Conservation (phyloP, 2,888 invertebrate species). For the Rhagophthalmus giganteus region DNA sequence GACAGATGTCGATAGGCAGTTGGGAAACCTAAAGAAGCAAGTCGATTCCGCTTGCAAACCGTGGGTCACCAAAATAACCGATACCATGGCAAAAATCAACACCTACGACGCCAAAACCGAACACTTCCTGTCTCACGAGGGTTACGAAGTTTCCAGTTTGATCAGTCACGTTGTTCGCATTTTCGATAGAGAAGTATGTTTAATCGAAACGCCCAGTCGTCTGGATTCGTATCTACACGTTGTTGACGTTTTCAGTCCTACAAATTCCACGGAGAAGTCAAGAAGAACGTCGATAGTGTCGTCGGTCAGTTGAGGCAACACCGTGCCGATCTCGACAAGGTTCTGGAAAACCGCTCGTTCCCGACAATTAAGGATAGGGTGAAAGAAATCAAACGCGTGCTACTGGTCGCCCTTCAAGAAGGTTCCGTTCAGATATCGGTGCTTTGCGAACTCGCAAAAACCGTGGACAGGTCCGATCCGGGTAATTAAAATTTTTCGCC, state of each 20-base stretch:
- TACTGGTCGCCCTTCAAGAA: not conserved
- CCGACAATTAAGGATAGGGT: not conserved
- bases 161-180: not conserved
- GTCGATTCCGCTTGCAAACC: not conserved
- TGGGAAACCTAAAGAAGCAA: too few species aligned
- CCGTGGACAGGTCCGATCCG: not conserved
- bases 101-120: not conserved
- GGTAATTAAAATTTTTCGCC: too few species aligned
- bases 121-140: not conserved
- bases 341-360: not conserved
- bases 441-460: not conserved
- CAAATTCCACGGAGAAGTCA: not conserved
- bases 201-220: too few species aligned
- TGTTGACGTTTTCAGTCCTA: too few species aligned
- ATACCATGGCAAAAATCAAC: not conserved
- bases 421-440: not conserved
- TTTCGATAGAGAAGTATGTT: not conserved
- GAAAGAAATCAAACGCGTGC: not conserved
- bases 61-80: not conserved
- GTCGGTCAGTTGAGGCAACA: not conserved
- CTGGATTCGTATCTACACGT: too few species aligned
- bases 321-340: not conserved
- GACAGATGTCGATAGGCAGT: not conserved
- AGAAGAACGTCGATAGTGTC: not conserved
- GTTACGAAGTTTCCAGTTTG: not conserved